phyloP scores from a whole-genome alignment of 2,888 invertebrate species.

The Leptinotarsa rubiginosa region DNA sequence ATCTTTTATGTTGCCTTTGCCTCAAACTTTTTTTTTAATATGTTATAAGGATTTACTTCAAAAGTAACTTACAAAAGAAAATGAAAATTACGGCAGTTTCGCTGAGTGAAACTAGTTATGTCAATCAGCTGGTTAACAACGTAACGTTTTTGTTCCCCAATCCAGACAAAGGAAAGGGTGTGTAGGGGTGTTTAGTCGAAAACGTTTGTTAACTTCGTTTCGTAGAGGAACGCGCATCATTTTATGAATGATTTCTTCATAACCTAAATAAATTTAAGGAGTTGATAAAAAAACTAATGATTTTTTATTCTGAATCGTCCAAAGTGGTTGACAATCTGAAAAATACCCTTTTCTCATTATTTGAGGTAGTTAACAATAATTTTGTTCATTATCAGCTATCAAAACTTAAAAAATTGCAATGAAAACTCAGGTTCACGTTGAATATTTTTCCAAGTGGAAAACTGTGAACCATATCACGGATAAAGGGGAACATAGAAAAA shows the following conservation, averaged over 20 bases:
- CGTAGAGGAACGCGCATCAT: background rate
- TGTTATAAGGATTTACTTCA: no score
- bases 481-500: slow-evolving; percentile 16
- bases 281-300: slow-evolving; percentile 13
- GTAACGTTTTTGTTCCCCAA: background rate
- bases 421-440: slow-evolving; percentile 7
- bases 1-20: no score
- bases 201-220: slow-evolving; percentile 1
- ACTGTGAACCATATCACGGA: no score
- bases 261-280: background rate
- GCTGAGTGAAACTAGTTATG: slow-evolving; percentile 2
- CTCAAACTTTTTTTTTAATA: no score
- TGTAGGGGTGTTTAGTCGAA: slow-evolving; percentile 20
- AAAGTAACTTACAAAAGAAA: background rate
- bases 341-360: slow-evolving; percentile 29
- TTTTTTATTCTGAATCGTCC: slow-evolving; percentile 16
- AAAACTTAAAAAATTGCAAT: background rate
- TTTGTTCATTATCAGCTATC: no score
- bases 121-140: slow-evolving; percentile 11
- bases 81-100: background rate
- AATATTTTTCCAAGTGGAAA: background rate
- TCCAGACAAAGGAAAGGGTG: slow-evolving; percentile 25
- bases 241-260: background rate
- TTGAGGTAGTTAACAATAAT: no score
- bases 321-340: slow-evolving; percentile 34